Conservation (phyloP, 1,140 invertebrate genomes). For the Olivierus martensii region DNA sequence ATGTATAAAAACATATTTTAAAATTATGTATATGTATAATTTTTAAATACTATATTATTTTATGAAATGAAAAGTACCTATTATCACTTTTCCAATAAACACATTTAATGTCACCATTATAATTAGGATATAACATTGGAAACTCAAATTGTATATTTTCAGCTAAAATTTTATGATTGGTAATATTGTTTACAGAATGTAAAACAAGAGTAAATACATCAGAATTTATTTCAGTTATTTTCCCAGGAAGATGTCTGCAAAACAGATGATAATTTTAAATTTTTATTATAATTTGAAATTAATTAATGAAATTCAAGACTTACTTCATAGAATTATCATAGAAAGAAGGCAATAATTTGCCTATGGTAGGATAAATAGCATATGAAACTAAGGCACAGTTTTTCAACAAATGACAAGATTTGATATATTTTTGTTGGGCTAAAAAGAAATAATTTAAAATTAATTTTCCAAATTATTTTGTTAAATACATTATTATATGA, state of each 20-base stretch:
- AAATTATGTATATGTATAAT: too few species aligned
- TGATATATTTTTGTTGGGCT: too few species aligned
- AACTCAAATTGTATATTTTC: slow-evolving; percentile 11
- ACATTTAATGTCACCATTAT: slow-evolving; percentile 30
- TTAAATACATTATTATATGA: too few species aligned
- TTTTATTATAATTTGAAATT: too few species aligned
- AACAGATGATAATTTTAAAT: too few species aligned
- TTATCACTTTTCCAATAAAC: slow-evolving; percentile 25
- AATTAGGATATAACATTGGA: slow-evolving; percentile 17
- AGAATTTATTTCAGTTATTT: slow-evolving; percentile 65
- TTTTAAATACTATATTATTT: too few species aligned
- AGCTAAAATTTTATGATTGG: neutral
- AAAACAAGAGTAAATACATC: slow-evolving; percentile 68
- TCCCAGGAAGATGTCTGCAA: slow-evolving; percentile 37
- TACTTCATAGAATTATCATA: slow-evolving; percentile 59
- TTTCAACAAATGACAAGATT: slow-evolving; percentile 8
- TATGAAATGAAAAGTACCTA: neutral
- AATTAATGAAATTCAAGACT: neutral
- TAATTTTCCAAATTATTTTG: too few species aligned
- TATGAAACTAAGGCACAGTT: slow-evolving; percentile 63
- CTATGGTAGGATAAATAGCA: slow-evolving; percentile 68
- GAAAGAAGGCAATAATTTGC: slow-evolving; percentile 55
- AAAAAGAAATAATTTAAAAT: too few species aligned
- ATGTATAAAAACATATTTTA: too few species aligned
- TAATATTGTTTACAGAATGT: slow-evolving; percentile 42